Conservation (phyloP, 2,888 invertebrate species). For the Phaonia tiefii region DNA sequence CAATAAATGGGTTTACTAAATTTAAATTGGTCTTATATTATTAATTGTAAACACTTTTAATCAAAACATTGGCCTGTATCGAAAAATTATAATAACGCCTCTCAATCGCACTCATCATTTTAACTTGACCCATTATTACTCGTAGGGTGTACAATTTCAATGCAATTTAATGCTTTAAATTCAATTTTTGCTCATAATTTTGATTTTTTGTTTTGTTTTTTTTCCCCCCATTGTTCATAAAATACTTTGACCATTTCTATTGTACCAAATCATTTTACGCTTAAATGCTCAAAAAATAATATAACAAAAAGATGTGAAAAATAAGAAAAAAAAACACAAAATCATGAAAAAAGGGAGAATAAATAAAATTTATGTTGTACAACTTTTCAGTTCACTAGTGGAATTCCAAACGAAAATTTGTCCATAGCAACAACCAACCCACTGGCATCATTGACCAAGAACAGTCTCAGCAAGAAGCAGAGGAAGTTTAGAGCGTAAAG, state of each 20-base stretch:
- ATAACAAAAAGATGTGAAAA: conserved; percentile 34
- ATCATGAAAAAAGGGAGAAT: conserved; percentile 20
- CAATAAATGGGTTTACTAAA: too few relatives aligned
- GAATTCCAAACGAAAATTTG: conserved; percentile 52
- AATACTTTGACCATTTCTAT: conserved; percentile 41
- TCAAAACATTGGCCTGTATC: too few relatives aligned
- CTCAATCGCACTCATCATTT: too few relatives aligned
- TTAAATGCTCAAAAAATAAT: conserved; percentile 59
- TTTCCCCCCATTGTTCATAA: too few relatives aligned
- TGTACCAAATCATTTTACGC: conserved; percentile 60
- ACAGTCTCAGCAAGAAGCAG: too few relatives aligned
- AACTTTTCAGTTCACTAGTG: conserved; percentile 59
- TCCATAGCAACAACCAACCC: not conserved
- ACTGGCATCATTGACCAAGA: too few relatives aligned
- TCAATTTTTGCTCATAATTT: conserved; percentile 24
- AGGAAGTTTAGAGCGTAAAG: too few relatives aligned
- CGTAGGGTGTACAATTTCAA: conserved; percentile 2
- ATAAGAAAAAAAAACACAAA: conserved; percentile 27
- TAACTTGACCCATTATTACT: too few relatives aligned
- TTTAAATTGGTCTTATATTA: too few relatives aligned
- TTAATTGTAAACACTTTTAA: too few relatives aligned
- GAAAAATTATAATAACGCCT: too few relatives aligned
- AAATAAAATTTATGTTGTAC: conserved; percentile 65
- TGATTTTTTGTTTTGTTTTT: not conserved
- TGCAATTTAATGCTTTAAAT: conserved; percentile 1